Evolutionary conservation across 1,140 invertebrate genomes (phyloP).

Genomic region (Brachionus manjavacas): DNA sequence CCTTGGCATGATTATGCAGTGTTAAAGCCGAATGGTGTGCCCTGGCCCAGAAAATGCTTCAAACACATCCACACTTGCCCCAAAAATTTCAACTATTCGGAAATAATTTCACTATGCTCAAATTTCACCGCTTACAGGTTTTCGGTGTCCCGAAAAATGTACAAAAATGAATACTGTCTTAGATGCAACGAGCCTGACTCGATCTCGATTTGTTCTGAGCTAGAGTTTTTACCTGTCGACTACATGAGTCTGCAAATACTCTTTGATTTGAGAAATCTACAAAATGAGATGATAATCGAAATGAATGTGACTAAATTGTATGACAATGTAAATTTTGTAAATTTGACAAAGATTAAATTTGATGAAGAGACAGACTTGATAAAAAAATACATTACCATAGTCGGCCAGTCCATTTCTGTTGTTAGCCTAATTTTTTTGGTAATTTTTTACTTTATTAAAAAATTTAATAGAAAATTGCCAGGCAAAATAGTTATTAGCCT

Average conservation of each 20-base stretch:
- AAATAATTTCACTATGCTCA: not conserved
- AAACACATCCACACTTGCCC: not conserved
- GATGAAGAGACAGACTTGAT: not conserved
- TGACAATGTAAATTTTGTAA: not conserved
- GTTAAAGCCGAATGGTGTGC: not conserved
- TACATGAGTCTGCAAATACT: not conserved
- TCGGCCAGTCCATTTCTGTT: not conserved
- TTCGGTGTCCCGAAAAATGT: not conserved
- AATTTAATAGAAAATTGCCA: not conserved
- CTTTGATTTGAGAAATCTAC: not conserved
- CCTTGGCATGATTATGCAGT: not conserved
- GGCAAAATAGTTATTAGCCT: not conserved
- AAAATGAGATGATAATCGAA: not conserved
- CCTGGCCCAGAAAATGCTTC: not conserved
- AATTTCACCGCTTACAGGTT: not conserved
- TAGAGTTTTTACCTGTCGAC: no score
- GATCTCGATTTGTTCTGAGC: not conserved
- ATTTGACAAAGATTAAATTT: not conserved
- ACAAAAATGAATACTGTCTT: not conserved
- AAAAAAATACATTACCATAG: not conserved
- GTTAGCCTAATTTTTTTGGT: not conserved
- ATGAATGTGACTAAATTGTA: not conserved
- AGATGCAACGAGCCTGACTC: not conserved
- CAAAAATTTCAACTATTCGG: not conserved
- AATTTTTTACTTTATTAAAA: not conserved